phyloP scores from a whole-genome alignment of 2,888 invertebrate genomes.

The Archips xylosteana region DNA sequence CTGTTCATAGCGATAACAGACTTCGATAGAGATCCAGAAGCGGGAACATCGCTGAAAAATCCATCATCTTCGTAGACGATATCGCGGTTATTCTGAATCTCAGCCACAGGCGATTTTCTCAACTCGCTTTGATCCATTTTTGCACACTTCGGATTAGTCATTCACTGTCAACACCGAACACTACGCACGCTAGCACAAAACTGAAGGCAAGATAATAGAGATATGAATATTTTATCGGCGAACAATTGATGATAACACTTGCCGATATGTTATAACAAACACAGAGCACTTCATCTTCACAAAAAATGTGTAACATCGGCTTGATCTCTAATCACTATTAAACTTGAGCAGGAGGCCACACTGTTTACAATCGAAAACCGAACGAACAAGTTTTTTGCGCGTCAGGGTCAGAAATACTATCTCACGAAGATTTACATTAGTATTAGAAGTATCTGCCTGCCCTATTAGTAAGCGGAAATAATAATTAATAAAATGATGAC shows the following conservation, averaged over 20 bases:
- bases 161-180: conserved; percentile 54
- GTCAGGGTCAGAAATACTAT: conserved; percentile 52
- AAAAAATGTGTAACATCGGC: conserved; percentile 35
- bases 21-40: conserved; percentile 71
- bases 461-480: not conserved
- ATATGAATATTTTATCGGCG: conserved; percentile 66
- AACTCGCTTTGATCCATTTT: conserved; percentile 58
- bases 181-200: conserved; percentile 56
- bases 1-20: conserved; percentile 76
- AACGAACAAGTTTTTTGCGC: conserved; percentile 71
- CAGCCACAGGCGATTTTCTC: conserved; percentile 45
- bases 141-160: conserved; percentile 50
- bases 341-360: conserved; percentile 62
- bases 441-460: conserved; percentile 4
- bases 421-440: conserved; percentile 70
- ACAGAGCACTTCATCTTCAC: conserved; percentile 36
- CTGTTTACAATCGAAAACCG: conserved; percentile 78
- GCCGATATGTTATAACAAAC: conserved; percentile 56
- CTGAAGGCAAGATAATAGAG: conserved; percentile 61
- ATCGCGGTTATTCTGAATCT: conserved; percentile 48
- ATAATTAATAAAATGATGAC: not conserved
- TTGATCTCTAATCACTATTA: conserved; percentile 30
- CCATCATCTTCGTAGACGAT: conserved; percentile 68
- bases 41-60: conserved; percentile 73
- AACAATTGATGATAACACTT: conserved; percentile 64